Percentiles rank a stretch among this genome's conserved stretches.
Evolutionary conservation across 2,797 vertebrate genomes (phyloP).

Genomic region (Arnoldichthys spilopterus): DNA sequence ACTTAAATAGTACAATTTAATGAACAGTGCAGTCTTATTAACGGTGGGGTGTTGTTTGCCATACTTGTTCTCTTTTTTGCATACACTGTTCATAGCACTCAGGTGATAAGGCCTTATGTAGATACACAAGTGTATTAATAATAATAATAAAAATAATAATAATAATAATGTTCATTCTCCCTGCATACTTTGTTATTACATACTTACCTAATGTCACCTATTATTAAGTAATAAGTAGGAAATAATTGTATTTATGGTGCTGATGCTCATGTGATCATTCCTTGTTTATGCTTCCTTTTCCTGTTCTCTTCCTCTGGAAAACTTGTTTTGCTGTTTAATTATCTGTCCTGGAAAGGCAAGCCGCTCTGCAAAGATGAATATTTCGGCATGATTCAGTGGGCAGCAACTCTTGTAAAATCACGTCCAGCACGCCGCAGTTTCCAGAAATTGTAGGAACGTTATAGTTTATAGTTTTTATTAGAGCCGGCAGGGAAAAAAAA

Average conservation of each 20-base stretch:
- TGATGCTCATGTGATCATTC: background rate
- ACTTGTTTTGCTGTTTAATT: conserved; percentile 67
- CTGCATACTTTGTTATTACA: no score
- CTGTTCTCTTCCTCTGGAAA: conserved; percentile 40
- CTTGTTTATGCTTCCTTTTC: conserved; percentile 61
- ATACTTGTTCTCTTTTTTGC: no score
- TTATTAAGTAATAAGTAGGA: background rate
- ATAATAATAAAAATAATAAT: background rate
- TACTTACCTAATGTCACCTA: no score
- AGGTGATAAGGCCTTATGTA: no score
- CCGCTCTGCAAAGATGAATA: conserved; percentile 67
- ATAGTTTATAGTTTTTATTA: conserved; percentile 76
- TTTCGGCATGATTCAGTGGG: conserved; percentile 74
- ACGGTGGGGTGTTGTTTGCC: no score
- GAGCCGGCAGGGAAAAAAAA: conserved; percentile 58
- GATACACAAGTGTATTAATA: no score
- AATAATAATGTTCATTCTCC: background rate
- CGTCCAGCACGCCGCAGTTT: conserved; percentile 73
- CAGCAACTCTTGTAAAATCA: conserved; percentile 80
- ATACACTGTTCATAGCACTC: no score
- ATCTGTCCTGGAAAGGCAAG: conserved; percentile 66
- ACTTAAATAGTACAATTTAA: no score
- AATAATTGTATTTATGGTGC: background rate
- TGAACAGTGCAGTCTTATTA: no score
- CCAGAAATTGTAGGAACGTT: conserved; percentile 78